phyloP scores from a whole-genome alignment of 2,888 invertebrate species.

The Cylloceria caligata region DNA sequence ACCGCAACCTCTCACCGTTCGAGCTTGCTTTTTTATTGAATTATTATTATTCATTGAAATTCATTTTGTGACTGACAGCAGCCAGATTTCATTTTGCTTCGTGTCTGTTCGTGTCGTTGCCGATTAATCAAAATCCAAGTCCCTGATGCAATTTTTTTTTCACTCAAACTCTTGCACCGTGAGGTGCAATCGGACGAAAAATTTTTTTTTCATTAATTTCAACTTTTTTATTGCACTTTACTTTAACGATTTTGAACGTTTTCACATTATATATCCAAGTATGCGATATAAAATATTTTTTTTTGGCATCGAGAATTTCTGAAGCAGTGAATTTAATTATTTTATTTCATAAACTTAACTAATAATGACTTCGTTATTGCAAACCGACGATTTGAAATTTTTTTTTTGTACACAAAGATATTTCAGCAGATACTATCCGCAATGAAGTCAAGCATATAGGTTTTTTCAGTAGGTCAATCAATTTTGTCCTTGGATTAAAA shows the following conservation, averaged over 20 bases:
- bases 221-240: not conserved
- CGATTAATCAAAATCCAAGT: slow-evolving; percentile 1
- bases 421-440: not conserved
- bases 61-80: slow-evolving; percentile 19
- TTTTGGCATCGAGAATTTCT: not conserved
- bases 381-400: not conserved
- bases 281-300: not conserved
- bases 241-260: too few relatives aligned
- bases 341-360: not conserved
- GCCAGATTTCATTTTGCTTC: slow-evolving; percentile 5
- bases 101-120: slow-evolving; percentile 1
- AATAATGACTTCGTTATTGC: not conserved
- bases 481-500: not conserved
- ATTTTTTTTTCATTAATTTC: not conserved
- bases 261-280: too few relatives aligned
- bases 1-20: slow-evolving; percentile 8
- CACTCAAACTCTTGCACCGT: not conserved
- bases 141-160: not conserved
- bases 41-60: not conserved
- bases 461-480: not conserved
- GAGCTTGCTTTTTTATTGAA: slow-evolving; percentile 12
- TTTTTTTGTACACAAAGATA: not conserved
- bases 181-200: not conserved
- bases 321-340: not conserved
- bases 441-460: not conserved